Percentiles rank a stretch among this genome's conserved stretches.
Evolutionary conservation across 2,113 vertebrate species (phyloP).

Genomic region (Notechis scutatus): DNA sequence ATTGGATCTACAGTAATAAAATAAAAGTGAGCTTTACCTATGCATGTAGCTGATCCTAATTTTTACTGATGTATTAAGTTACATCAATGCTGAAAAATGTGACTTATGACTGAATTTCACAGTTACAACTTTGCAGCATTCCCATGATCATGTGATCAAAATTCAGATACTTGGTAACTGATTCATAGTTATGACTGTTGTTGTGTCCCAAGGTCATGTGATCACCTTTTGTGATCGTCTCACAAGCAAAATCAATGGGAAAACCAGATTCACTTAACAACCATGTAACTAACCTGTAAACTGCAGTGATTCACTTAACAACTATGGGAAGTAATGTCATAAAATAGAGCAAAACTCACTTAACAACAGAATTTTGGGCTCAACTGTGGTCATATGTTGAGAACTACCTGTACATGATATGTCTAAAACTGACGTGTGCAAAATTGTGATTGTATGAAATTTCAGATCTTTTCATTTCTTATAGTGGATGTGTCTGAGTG

Average conservation of each 20-base stretch:
- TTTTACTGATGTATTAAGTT: not conserved
- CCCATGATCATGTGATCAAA: not conserved
- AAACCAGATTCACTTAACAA: not conserved
- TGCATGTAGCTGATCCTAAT: not conserved
- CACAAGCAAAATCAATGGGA: not conserved
- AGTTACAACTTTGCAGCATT: not conserved
- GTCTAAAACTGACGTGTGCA: not conserved
- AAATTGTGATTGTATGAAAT: not conserved
- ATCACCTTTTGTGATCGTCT: not conserved
- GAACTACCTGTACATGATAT: not conserved
- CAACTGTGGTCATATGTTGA: not conserved
- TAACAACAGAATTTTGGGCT: not conserved
- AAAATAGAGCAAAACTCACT: not conserved
- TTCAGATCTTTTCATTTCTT: not conserved
- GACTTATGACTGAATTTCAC: not conserved
- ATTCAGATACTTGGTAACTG: not conserved
- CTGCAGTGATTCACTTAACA: not conserved
- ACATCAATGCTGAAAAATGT: not conserved
- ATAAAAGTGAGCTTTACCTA: not conserved
- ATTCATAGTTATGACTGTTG: not conserved
- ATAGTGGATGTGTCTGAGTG: not conserved
- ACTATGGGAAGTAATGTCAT: not conserved
- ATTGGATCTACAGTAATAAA: not conserved
- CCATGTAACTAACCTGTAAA: not conserved
- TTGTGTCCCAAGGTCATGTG: not conserved